These are phyloP conservation scores for Haemorhous mexicanus DNA, from an alignment of 2,113 vertebrate genomes.

Conservation along the genomic window DNA sequence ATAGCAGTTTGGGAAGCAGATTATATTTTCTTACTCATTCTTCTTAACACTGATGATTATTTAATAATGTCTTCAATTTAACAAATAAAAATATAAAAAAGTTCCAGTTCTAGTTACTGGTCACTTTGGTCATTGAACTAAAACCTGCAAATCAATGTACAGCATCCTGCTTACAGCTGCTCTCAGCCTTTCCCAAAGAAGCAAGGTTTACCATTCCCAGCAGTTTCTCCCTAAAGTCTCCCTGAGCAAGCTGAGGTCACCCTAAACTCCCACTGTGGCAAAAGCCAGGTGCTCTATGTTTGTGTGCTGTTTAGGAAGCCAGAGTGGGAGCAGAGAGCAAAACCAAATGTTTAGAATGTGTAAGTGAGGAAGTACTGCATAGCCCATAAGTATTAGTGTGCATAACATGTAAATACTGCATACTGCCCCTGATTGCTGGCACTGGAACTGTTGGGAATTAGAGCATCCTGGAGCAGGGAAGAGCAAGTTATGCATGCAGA, in stretches of 20 bases:
- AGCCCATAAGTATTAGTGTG: no score
- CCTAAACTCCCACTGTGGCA: neutral
- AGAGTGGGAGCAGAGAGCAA: neutral
- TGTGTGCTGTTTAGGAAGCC: neutral
- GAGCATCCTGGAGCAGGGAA: neutral
- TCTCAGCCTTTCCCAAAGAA: neutral
- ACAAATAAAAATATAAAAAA: neutral
- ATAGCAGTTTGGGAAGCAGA: neutral
- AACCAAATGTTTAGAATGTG: neutral
- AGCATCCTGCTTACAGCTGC: neutral
- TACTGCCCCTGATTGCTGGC: neutral
- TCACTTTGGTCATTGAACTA: neutral
- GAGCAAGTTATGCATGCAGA: neutral
- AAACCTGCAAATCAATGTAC: neutral
- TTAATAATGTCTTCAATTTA: neutral
- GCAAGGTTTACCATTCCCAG: neutral
- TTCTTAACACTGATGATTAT: neutral
- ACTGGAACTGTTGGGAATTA: neutral
- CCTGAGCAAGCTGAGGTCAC: neutral
- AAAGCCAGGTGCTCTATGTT: neutral
- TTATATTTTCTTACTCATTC: neutral
- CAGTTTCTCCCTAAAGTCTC: neutral
- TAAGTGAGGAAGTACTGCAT: neutral
- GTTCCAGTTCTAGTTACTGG: neutral
- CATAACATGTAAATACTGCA: neutral